Conservation (phyloP, 2,113 vertebrate genomes). For the Entelurus aequoreus region DNA sequence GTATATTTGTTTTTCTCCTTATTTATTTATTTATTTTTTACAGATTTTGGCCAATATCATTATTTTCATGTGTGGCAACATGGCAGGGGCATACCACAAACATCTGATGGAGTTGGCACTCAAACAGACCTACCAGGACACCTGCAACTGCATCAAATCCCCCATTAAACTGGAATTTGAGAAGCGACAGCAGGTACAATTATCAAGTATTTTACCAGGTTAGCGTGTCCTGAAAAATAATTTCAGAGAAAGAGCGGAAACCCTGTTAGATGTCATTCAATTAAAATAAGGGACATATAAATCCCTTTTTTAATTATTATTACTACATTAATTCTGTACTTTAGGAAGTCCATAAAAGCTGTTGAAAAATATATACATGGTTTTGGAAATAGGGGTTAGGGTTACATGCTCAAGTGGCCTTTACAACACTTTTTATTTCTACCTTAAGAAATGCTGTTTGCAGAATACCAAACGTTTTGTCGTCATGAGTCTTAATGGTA, state of each 20-base stretch:
- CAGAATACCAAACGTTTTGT: too few species aligned
- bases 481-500: too few species aligned
- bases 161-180: conserved; percentile 97
- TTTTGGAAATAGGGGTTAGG: too few species aligned
- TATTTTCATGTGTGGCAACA: conserved; percentile 94
- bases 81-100: conserved; percentile 95
- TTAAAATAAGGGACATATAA: too few species aligned
- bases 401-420: too few species aligned
- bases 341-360: conserved; percentile 2
- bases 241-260: too few species aligned
- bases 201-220: neutral
- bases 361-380: too few species aligned
- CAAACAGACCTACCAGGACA: conserved; percentile 94
- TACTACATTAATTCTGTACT: conserved; percentile 4
- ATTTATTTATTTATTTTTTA: neutral
- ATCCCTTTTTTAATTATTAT: too few species aligned
- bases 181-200: conserved; percentile 89
- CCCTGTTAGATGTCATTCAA: too few species aligned
- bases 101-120: conserved; percentile 94
- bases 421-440: too few species aligned
- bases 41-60: conserved; percentile 94
- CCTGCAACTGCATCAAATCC: conserved; percentile 96
- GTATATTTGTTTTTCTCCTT: conserved; percentile 13
- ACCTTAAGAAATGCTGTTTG: too few species aligned
- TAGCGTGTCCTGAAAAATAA: too few species aligned